These are phyloP conservation scores for Gambusia affinis DNA, from an alignment of 2,113 vertebrate genomes.

Conservation along the genomic window DNA sequence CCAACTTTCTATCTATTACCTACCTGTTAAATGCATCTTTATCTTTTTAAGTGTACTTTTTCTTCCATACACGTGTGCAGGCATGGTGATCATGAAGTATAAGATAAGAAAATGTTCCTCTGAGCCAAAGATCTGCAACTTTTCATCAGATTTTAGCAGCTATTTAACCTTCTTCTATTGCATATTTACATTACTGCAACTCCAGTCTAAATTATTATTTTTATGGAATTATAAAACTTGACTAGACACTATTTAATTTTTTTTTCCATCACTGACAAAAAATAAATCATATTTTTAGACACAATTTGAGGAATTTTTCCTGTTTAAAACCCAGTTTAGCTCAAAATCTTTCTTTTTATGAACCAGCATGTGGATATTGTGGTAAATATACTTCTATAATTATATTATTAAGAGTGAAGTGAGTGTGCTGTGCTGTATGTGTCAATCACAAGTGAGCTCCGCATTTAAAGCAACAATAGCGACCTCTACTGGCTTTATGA, in stretches of 20 bases:
- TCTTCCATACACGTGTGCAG: background rate
- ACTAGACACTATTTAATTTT: background rate
- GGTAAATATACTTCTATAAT: background rate
- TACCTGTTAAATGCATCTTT: constrained; percentile 1
- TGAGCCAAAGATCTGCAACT: background rate
- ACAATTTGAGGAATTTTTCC: background rate
- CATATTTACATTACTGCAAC: background rate
- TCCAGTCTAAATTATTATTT: background rate
- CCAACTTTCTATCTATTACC: background rate
- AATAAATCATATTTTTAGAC: background rate
- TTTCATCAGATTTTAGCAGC: background rate
- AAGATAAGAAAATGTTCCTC: background rate
- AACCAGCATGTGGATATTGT: background rate
- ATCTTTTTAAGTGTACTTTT: background rate
- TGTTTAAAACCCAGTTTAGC: background rate
- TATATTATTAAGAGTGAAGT: background rate
- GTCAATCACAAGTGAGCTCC: background rate
- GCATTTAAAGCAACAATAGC: constrained; percentile 63
- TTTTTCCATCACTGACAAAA: background rate
- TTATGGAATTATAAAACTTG: background rate
- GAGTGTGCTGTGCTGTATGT: background rate
- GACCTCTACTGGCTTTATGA: constrained; percentile 65
- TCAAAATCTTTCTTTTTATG: background rate
- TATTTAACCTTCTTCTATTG: background rate
- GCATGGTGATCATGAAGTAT: background rate